Conservation (phyloP, 2,797 vertebrate genomes). For the Monodelphis domestica region DNA sequence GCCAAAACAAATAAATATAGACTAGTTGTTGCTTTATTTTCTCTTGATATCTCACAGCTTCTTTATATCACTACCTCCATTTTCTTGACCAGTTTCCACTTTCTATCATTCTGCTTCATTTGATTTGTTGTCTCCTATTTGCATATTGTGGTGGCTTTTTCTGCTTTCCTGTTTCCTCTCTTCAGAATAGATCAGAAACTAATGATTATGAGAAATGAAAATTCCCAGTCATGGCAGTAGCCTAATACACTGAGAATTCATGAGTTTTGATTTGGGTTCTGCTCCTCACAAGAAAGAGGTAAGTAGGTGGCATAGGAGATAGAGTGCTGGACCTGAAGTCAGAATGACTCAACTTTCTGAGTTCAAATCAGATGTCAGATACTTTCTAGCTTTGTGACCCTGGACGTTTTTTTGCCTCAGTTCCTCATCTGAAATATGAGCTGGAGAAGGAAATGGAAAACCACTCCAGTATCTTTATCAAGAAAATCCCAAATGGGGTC, state of each 20-base stretch:
- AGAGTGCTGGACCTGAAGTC: background rate
- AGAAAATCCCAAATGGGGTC: background rate
- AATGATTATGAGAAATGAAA: background rate
- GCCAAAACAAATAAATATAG: background rate
- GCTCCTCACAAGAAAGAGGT: background rate
- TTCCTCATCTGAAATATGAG: background rate
- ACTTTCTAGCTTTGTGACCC: background rate
- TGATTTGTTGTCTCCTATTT: background rate
- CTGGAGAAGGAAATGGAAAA: background rate
- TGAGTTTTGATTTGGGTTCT: background rate
- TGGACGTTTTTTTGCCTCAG: background rate
- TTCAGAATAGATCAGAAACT: background rate
- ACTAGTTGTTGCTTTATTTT: background rate
- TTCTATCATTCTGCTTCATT: background rate
- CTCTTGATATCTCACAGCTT: background rate
- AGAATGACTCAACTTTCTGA: background rate
- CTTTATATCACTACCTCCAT: background rate
- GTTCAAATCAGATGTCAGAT: background rate
- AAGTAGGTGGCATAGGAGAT: background rate
- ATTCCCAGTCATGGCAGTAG: background rate
- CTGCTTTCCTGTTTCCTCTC: background rate
- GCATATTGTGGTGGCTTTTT: background rate
- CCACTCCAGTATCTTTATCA: background rate
- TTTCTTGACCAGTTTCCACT: background rate
- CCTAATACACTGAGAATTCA: background rate